These are phyloP conservation scores for Oryzias celebensis DNA, from an alignment of 2,113 vertebrate species.

Conservation along the genomic window DNA sequence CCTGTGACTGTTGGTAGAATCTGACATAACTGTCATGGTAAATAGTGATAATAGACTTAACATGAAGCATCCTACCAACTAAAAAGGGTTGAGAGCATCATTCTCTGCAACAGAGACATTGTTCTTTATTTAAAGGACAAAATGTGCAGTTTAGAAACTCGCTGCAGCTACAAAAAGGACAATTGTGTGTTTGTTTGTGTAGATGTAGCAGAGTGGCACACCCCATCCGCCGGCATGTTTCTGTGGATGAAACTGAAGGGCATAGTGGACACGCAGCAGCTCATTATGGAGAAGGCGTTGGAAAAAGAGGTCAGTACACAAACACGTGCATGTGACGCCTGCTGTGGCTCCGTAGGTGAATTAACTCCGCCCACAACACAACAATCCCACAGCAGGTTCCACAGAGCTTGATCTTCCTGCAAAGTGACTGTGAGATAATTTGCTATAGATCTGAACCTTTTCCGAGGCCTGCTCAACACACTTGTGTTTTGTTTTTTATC, in stretches of 20 bases:
- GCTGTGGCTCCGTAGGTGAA: neutral
- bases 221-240: slow-evolving; percentile 92
- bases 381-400: neutral
- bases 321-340: neutral
- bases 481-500: neutral
- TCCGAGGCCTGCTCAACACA: slow-evolving; percentile 5
- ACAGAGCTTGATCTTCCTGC: neutral
- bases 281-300: slow-evolving; percentile 89
- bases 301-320: slow-evolving; percentile 84
- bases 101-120: too few species aligned
- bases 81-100: too few species aligned
- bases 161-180: too few species aligned
- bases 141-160: too few species aligned
- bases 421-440: slow-evolving; percentile 9
- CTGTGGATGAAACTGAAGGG: slow-evolving; percentile 93
- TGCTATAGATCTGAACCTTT: slow-evolving; percentile 16
- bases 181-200: slow-evolving; percentile 18
- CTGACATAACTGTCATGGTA: too few species aligned
- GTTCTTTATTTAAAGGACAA: too few species aligned
- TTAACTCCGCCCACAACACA: neutral
- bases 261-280: slow-evolving; percentile 81
- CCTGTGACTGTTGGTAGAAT: too few species aligned
- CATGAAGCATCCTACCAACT: too few species aligned
- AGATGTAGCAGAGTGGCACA: slow-evolving; percentile 92
- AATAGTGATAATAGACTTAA: too few species aligned